Evolutionary conservation across 2,888 invertebrate species (phyloP), one percentile per base, ranked within the genome.

Genomic region (Dyspetes luteomarginatus): DNA sequence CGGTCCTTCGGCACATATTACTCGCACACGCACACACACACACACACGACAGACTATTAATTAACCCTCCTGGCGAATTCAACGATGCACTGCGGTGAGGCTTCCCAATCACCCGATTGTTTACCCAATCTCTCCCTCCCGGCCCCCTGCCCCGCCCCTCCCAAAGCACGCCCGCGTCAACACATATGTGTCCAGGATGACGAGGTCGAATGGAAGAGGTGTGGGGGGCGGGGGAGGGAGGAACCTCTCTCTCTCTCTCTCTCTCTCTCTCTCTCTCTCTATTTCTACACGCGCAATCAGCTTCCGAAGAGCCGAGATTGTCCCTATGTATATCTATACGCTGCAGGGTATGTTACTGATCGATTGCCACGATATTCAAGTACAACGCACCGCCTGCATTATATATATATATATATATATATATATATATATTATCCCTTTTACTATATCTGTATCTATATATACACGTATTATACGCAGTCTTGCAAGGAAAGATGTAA

Each of bases 221-320:
- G 22, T 7, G 69, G 65, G 71, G 30, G 9, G 73, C 60, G 60
- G 41, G 65, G 28, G 36, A 36, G 36, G 12, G 36, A 2, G 5
- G 36, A 36, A 36, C 12, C 36, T 36, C 12, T 36, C 1, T 12
- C 3, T 30, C 30, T 30, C 30, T 30, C 36, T 36, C 36, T 36
- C 36, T 36, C 55, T n/a, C 62, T 58, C 26, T 50, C 50, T 50
- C 50, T 65, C 78, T 45, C 67, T 68, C 73, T 12, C 17, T 7
- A 45, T 24, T 12, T 43, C n/a, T 50, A 65, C 75, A 56, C 69
- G 76, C 69, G 52, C 69, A 78, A 78, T 81, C 81, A 78, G 69
- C 43, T 22, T 79, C 73, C 73, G 78, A 75, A 67, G 69, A 36
- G 65, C 74, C 78, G 75, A 84, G 83, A 86, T 84, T 84, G 82